Conservation (phyloP, 2,797 vertebrate genomes). For the Labroides dimidiatus region DNA sequence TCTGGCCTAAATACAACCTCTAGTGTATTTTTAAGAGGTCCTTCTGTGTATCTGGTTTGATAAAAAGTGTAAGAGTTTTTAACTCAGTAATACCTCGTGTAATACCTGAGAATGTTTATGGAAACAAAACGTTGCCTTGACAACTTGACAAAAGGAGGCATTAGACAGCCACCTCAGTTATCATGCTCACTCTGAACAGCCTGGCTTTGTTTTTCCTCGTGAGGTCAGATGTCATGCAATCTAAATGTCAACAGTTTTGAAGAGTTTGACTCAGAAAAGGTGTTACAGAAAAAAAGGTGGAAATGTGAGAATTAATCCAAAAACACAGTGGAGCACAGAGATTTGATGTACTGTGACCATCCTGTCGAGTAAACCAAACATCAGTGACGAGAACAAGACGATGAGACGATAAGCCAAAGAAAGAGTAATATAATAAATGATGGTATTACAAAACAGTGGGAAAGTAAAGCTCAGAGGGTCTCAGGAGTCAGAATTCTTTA, state of each 20-base stretch:
- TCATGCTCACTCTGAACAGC: not conserved
- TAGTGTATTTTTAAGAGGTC: not conserved
- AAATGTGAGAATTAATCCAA: slow-evolving; percentile 12
- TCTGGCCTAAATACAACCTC: not conserved
- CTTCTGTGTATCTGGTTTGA: slow-evolving; percentile 5
- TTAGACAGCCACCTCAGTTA: too few species aligned
- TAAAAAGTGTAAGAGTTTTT: not conserved
- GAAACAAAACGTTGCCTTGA: not conserved
- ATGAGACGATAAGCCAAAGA: too few species aligned
- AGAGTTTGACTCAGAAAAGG: not conserved
- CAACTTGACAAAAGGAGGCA: not conserved
- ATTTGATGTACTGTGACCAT: not conserved
- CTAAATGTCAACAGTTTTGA: slow-evolving; percentile 1
- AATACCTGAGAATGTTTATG: not conserved
- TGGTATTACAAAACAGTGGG: too few species aligned
- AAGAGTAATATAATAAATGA: too few species aligned
- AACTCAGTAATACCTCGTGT: slow-evolving; percentile 6
- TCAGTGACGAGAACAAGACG: too few species aligned
- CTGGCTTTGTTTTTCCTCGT: not conserved
- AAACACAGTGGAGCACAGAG: not conserved
- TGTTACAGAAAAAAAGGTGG: not conserved
- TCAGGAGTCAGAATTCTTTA: too few species aligned
- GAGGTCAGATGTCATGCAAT: slow-evolving; percentile 8
- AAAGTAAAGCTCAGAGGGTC: too few species aligned
- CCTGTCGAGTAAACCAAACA: not conserved